Evolutionary conservation across 2,797 vertebrate genomes (phyloP).

Genomic region (Paratrypauchen microcephalus): DNA sequence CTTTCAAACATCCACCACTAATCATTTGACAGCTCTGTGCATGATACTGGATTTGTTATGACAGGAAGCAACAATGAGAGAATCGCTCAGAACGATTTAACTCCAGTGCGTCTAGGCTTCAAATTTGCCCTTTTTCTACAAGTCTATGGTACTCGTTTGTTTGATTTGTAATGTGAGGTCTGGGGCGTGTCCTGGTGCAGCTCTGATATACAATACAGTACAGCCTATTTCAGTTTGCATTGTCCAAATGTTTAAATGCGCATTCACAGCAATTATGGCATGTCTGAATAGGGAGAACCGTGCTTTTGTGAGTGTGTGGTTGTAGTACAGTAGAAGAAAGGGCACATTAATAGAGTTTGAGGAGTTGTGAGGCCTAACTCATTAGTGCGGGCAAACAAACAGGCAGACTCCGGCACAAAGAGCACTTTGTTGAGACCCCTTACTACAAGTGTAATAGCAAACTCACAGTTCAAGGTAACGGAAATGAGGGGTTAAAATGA

Average conservation of each 20-base stretch:
- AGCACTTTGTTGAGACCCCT: conserved; percentile 58
- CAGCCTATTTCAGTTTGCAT: conserved; percentile 30
- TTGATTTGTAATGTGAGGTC: conserved; percentile 40
- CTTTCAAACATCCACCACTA: background rate
- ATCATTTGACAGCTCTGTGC: background rate
- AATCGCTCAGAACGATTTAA: conserved; percentile 21
- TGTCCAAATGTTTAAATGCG: conserved; percentile 20
- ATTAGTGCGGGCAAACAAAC: conserved; percentile 71
- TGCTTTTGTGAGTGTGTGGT: conserved; percentile 33
- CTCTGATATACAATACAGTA: conserved; percentile 28
- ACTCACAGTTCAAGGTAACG: conserved; percentile 59
- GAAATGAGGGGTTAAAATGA: conserved; percentile 61
- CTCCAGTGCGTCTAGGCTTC: conserved; percentile 9
- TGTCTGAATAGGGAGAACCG: conserved; percentile 22
- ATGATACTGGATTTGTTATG: conserved; percentile 8
- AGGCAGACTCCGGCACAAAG: conserved; percentile 64
- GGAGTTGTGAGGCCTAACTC: conserved; percentile 51
- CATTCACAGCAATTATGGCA: conserved; percentile 22
- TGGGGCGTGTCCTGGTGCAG: conserved; percentile 34
- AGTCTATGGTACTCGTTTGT: conserved; percentile 17
- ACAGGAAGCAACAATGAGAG: conserved; percentile 6
- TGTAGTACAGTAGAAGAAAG: conserved; percentile 25
- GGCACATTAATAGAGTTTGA: conserved; percentile 55
- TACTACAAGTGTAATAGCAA: conserved; percentile 53
- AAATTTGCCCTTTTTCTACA: conserved; percentile 11